Conservation (phyloP, 2,888 invertebrate genomes). For the Bimastos eiseni region DNA sequence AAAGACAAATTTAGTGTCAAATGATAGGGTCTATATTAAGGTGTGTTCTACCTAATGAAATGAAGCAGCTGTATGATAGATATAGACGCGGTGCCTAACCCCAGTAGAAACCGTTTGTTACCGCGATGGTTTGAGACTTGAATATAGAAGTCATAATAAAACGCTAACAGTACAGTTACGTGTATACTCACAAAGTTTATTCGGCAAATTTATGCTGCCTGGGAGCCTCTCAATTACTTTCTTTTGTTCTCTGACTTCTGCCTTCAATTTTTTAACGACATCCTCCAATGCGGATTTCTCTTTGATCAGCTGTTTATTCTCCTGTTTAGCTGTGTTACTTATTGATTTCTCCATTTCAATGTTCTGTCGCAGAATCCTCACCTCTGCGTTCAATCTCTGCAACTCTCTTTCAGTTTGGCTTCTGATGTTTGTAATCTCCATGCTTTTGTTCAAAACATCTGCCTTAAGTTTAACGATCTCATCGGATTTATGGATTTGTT, state of each 20-base stretch:
- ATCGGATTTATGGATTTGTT: too few species aligned
- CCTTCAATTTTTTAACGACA: neutral
- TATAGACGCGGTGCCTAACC: too few species aligned
- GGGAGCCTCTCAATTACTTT: too few species aligned
- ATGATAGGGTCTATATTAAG: too few species aligned
- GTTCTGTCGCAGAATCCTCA: neutral
- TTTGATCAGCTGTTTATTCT: neutral
- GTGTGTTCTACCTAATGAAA: too few species aligned
- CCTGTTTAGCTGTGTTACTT: neutral
- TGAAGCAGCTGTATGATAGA: too few species aligned
- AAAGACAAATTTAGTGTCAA: too few species aligned
- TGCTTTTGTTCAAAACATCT: neutral
- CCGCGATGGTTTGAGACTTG: neutral
- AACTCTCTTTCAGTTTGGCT: neutral
- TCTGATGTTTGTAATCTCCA: neutral
- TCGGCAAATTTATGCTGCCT: too few species aligned
- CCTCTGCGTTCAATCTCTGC: neutral
- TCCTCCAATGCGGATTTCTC: neutral
- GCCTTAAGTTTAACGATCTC: neutral
- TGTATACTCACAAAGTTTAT: too few species aligned
- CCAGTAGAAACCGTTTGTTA: neutral
- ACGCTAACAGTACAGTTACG: too few species aligned
- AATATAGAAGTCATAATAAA: too few species aligned
- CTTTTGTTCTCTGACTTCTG: neutral
- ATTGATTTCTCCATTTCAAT: neutral